Evolutionary conservation across 2,113 vertebrate species (phyloP), one percentile per base, ranked within the genome.

Genomic region (Felis chaus): DNA sequence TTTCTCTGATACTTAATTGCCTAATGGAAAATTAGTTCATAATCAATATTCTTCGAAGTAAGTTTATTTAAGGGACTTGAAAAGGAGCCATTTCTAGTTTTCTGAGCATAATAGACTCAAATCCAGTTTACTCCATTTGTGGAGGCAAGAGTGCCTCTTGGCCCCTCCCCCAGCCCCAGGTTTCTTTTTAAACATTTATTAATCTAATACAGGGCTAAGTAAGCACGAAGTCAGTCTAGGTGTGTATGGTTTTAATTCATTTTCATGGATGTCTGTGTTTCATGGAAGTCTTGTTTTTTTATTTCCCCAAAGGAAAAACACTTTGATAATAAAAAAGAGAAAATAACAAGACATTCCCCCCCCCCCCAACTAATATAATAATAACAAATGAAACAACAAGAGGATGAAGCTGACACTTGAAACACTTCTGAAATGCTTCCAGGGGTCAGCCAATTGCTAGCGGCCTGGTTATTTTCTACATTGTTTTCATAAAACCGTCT

Each of bases 1-100:
- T 89, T 80, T 71, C 55, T 96, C 95, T 94, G 19, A 41, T 84
- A 41, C n/a, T 83, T 93, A 87, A 55, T 97, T 92, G 73, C 10
- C 19, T 89, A 16, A 23, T 90, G 27, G 65, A 86, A 95, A 97
- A 71, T 92, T 13, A 76, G 69, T 73, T 91, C n/a, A 81, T 39
- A 92, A 88, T 91, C 39, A 71, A 41, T 50, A 25, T 92, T 91
- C 96, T 96, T 69, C 11, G 12, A 95, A 81, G 19, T 87, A 93
- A 92, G 25, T 76, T 93, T 92, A 65, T 53, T 90, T 96, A 94
- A 65, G 41, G 86, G 57, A 53, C 23, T 84, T 91, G 48, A 82
- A 92, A 80, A 82, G 9, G 39, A 91, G 12, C 39, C 31, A 10
- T 66, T 90, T 95, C 73, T 73, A 4, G 92, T 89, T 93, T 94